phyloP scores from a whole-genome alignment of 2,888 invertebrate species.

The Pardosa pseudoannulata region DNA sequence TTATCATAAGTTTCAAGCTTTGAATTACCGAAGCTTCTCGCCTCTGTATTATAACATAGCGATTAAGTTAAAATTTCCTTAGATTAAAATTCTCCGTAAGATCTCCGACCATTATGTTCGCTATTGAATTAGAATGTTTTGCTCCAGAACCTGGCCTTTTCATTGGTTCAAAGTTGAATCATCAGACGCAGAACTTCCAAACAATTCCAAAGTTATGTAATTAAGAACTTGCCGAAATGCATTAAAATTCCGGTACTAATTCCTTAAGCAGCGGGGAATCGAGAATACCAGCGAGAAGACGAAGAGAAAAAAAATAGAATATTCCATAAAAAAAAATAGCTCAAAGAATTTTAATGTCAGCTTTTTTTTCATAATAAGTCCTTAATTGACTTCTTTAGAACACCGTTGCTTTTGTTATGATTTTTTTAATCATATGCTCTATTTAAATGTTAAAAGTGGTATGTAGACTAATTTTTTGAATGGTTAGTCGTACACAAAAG shows the following conservation, averaged over 20 bases:
- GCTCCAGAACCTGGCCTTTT: not conserved
- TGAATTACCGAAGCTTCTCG: no score
- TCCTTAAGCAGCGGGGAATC: constrained; percentile 48
- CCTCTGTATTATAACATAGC: not conserved
- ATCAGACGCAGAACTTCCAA: constrained; percentile 5
- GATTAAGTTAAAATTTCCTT: not conserved
- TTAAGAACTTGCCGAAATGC: constrained; percentile 67
- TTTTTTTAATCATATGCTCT: constrained; percentile 7
- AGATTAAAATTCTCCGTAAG: not conserved
- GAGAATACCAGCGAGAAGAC: not conserved
- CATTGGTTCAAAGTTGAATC: constrained; percentile 11
- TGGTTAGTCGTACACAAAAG: not conserved
- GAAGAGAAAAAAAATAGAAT: constrained; percentile 4
- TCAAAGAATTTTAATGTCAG: constrained; percentile 61
- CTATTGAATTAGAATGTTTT: constrained; percentile 12
- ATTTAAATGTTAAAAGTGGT: constrained; percentile 16
- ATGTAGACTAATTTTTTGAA: constrained; percentile 22
- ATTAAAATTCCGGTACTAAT: constrained; percentile 69
- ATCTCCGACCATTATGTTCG: not conserved
- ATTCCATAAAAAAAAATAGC: constrained; percentile 15
- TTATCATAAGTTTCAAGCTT: not conserved
- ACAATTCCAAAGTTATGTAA: constrained; percentile 66
- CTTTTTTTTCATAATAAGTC: constrained; percentile 63
- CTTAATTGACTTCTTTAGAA: constrained; percentile 68
- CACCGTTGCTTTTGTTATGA: constrained; percentile 11